These are phyloP conservation scores for Isurus oxyrinchus DNA, from an alignment of 2,113 vertebrate species.

Conservation along the genomic window DNA sequence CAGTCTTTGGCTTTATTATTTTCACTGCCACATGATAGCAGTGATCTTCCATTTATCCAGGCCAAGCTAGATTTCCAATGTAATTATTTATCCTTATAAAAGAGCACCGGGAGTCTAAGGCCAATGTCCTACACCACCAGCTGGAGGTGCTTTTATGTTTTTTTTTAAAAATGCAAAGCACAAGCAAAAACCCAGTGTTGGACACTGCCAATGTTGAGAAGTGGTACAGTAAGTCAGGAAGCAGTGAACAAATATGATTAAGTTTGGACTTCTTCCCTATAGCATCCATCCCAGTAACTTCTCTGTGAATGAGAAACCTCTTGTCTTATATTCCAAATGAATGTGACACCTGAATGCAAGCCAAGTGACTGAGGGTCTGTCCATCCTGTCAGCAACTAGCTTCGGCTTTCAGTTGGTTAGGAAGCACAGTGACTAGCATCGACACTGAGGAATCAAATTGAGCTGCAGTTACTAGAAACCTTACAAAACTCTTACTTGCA, in stretches of 20 bases:
- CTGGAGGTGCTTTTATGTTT: neutral
- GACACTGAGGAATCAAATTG: neutral
- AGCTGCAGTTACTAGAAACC: neutral
- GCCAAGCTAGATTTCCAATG: neutral
- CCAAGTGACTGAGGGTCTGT: neutral
- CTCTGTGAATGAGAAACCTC: neutral
- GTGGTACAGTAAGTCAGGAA: neutral
- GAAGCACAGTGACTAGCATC: neutral
- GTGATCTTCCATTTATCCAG: no score
- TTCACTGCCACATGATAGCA: neutral
- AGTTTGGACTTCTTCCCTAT: neutral
- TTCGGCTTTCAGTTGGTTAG: neutral
- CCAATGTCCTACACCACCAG: neutral
- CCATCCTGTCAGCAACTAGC: neutral
- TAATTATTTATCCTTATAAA: neutral
- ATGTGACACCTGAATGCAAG: neutral
- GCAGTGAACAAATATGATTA: neutral
- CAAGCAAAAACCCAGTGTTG: neutral
- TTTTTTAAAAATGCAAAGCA: neutral
- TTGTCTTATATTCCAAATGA: neutral
- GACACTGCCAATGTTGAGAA: neutral
- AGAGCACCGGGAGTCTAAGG: no score
- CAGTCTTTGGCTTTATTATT: neutral
- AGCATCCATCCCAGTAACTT: neutral
- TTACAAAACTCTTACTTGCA: neutral